Evolutionary conservation across 2,888 invertebrate genomes (phyloP), one percentile per base, ranked within the genome.

Genomic region (Troides aeacus): DNA sequence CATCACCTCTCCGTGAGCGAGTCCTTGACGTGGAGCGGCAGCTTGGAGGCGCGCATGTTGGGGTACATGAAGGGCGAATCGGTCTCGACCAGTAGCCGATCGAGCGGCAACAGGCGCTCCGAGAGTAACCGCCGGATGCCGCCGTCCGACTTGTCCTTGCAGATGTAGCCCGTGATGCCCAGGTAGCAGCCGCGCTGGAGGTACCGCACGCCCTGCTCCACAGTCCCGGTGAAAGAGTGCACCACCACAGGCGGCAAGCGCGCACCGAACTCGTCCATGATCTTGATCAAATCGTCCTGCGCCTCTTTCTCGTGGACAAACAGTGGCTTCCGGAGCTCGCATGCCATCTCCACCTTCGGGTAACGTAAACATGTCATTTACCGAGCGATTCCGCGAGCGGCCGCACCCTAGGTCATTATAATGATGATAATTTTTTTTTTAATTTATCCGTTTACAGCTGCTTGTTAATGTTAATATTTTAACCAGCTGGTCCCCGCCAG

Each of bases 11-110:
- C 97, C 36, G 98, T 97, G 71, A 98, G 93, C 73, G 96, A 95
- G 82, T 97, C 96, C 92, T 97, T 97, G 24, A 98, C 96, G 82
- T 97, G 96, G 78, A 95, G 90, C 61, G 98, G 97, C 81, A 99
- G 90, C 87, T 98, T 98, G 46, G 98, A 97, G 72, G 98, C 98
- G 82, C 98, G 94, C 73, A 97, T 97, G 87, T 99, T 97, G 3
- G 98, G 98, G 86, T 97, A 99, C 98, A 98, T 98, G 83, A 98
- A 99, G 2, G 99, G 98, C 0, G 98, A 96, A 88, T 99, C 98
- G 0, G 98, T 98, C 88, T 98, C 98, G 7, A 99, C 96, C 70
- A 99, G 87, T 77, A 98, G 88, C 83, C 95, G 94, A 78, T 98
- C 97, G 75, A 99, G 83, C 0, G 98, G 97, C 79, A 98, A 93